phyloP scores from a whole-genome alignment of 2,113 vertebrate genomes.

The Arenaria interpres region DNA sequence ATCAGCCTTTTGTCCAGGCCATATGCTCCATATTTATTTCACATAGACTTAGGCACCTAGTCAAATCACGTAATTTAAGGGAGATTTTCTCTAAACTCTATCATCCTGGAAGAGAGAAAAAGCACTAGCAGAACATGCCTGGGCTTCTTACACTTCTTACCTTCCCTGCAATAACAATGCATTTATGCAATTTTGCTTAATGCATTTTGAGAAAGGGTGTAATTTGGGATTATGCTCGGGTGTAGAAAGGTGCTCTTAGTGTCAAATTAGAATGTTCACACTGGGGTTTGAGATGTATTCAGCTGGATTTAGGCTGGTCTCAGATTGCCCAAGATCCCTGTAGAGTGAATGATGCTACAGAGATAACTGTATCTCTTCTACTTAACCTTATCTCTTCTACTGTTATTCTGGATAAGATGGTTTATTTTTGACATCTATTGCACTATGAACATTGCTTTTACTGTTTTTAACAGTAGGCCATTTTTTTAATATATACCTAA shows the following conservation, averaged over 20 bases:
- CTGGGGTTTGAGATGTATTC: neutral
- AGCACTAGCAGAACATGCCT: neutral
- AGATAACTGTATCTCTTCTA: neutral
- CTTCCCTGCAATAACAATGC: neutral
- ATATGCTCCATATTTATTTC: neutral
- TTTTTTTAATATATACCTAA: neutral
- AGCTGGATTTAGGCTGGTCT: neutral
- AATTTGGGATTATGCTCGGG: neutral
- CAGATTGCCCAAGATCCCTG: neutral
- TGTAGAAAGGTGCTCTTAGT: neutral
- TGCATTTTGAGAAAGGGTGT: neutral
- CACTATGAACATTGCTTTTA: neutral
- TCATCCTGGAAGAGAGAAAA: neutral
- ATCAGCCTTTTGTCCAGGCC: neutral
- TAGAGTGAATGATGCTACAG: neutral
- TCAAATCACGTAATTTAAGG: neutral
- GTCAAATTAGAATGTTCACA: neutral
- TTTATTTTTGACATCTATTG: neutral
- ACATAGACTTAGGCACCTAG: neutral
- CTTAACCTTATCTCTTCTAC: neutral
- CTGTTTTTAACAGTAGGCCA: neutral
- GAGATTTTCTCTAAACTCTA: neutral
- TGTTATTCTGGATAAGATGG: neutral
- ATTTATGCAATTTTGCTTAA: neutral
- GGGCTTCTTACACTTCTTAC: neutral